Conservation (phyloP, 2,797 vertebrate genomes). For the Crenuchus spilurus region DNA sequence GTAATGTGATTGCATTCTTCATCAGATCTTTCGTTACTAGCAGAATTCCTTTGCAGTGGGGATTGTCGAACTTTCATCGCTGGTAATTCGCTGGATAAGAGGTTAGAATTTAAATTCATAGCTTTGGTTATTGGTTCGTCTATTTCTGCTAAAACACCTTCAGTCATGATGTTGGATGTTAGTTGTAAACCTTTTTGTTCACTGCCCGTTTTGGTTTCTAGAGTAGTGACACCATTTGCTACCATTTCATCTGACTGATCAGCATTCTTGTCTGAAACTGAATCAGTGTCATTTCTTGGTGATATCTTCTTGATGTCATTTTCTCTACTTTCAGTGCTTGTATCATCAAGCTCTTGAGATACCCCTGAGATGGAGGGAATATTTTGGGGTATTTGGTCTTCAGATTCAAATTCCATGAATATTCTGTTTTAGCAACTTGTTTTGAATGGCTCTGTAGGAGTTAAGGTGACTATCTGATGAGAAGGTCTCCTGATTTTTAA, state of each 20-base stretch:
- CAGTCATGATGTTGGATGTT: slow-evolving; percentile 36
- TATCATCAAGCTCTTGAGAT: slow-evolving; percentile 50
- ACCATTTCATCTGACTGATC: slow-evolving; percentile 21
- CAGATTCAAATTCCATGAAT: slow-evolving; percentile 37
- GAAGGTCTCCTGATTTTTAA: slow-evolving; percentile 28
- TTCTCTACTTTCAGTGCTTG: slow-evolving; percentile 54
- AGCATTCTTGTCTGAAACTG: slow-evolving; percentile 10
- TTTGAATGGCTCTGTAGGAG: slow-evolving; percentile 31
- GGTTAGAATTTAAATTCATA: slow-evolving; percentile 38
- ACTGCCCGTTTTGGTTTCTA: slow-evolving; percentile 33
- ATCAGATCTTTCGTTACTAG: slow-evolving; percentile 24
- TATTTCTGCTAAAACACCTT: slow-evolving; percentile 24
- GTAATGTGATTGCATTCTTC: slow-evolving; percentile 49
- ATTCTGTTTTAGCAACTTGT: slow-evolving; percentile 21
- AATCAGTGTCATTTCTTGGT: slow-evolving; percentile 19
- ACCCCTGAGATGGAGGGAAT: slow-evolving; percentile 35
- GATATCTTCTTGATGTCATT: slow-evolving; percentile 50
- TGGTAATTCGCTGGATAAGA: slow-evolving; percentile 44
- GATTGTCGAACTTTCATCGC: slow-evolving; percentile 49
- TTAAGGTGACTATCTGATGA: slow-evolving; percentile 29
- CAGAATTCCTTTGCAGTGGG: slow-evolving; percentile 31
- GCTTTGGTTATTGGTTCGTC: slow-evolving; percentile 54
- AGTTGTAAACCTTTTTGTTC: slow-evolving; percentile 21
- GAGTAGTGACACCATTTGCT: slow-evolving; percentile 10
- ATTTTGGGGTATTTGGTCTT: slow-evolving; percentile 35